Evolutionary conservation across 2,797 vertebrate species (phyloP).

Genomic region (Graptemys geographica): DNA sequence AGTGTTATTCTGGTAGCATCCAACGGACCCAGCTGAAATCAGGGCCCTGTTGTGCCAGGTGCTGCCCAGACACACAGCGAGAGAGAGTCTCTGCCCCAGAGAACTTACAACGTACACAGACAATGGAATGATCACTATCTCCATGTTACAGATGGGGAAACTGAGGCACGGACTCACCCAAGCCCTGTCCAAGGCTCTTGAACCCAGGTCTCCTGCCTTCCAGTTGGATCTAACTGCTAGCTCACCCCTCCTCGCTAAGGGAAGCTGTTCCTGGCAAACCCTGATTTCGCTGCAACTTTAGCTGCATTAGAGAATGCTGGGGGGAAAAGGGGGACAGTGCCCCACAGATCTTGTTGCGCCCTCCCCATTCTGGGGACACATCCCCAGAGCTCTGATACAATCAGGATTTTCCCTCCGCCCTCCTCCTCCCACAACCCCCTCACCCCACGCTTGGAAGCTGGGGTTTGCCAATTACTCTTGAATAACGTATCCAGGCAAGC

Average conservation of each 20-base stretch:
- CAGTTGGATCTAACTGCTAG: not conserved
- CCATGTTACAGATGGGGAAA: not conserved
- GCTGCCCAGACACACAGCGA: not conserved
- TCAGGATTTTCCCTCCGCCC: not conserved
- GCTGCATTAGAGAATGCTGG: not conserved
- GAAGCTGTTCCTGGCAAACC: not conserved
- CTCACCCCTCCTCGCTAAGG: not conserved
- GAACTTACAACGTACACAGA: not conserved
- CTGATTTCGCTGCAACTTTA: not conserved
- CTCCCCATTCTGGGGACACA: not conserved
- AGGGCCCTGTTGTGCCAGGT: not conserved
- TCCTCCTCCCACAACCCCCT: not conserved
- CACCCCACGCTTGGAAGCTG: not conserved
- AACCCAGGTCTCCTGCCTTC: not conserved
- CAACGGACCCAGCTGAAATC: not conserved
- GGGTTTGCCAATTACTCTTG: not conserved
- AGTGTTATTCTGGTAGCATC: no score
- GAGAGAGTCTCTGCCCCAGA: not conserved
- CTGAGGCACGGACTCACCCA: not conserved
- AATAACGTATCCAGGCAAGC: not conserved
- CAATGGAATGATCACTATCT: not conserved
- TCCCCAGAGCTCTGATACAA: not conserved
- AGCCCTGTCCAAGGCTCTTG: not conserved
- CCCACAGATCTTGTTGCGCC: not conserved
- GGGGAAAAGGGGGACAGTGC: no score